Base-by-base conservation (phyloP, 2,113 vertebrate genomes). In the Mionectes macconnelli region DNA sequence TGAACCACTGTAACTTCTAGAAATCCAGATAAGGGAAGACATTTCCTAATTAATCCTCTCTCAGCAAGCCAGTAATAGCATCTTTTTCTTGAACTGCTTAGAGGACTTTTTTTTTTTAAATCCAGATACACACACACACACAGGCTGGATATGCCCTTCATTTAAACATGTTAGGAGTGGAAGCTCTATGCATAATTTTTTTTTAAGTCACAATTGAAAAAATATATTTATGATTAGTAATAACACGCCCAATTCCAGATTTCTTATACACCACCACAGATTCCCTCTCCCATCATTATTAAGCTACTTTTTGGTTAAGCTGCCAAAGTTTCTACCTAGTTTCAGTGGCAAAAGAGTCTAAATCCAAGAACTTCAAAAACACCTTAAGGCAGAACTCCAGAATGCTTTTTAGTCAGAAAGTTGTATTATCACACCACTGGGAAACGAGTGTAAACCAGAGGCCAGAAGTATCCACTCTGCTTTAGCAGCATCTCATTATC, bases 1-100 rank as follows among this genome's bases (percentile, higher is more conserved):
- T 96, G 93, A 97, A 97, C 96, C 96, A 96, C 93, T 96, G 93
- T 96, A 96, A 86, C 94, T 95, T 96, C 96, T 95, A 96, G 92
- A 95, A 95, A 95, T 82, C 83, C 96, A 95, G 92, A 96, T 93
- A 93, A 92, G 80, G 90, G 76, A 91, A 86, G 68, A 92, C 64
- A 74, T 94, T 94, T 88, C 87, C 82, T 95, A 93, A 96, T 94
- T 96, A 96, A 96, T 94, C 92, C 79, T 75, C 83, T 88, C 92
- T 89, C 47, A 87, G 82, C 82, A 90, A 94, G 90, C 68, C 93
- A 90, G 56, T 86, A 96, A 94, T 84, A 96, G 79, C 49, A 89
- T 80, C 62, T 72, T 92, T 91, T 90, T 91, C 92, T 92, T 70
- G 35, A 86, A 93, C 85, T 84, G 47, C 92, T 97, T 90, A 86